A percentile compares a stretch with the other conserved stretches of the same genome.
phyloP scores from a whole-genome alignment of 1,140 invertebrate species.

The Probaryconus sp. region DNA sequence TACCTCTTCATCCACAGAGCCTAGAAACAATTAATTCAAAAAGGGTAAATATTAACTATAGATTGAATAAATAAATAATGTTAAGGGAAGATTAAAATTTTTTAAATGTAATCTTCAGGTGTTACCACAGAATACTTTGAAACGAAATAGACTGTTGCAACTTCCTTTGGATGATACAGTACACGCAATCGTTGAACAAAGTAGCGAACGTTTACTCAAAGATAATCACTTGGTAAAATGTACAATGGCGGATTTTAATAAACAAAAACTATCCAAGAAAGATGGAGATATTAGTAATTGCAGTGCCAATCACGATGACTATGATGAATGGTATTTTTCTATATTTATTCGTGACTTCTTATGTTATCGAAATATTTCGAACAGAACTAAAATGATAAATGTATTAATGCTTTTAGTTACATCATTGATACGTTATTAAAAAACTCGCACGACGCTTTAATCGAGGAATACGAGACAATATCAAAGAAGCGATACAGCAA shows the following conservation, averaged over 20 bases:
- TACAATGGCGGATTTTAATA: slow-evolving; percentile 81
- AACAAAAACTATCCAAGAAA: slow-evolving; percentile 81
- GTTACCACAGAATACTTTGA: slow-evolving; percentile 76
- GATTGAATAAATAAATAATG: too few species aligned
- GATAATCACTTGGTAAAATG: slow-evolving; percentile 71
- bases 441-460: slow-evolving; percentile 73
- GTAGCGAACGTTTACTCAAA: slow-evolving; percentile 83
- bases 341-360: slow-evolving; percentile 14
- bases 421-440: slow-evolving; percentile 71
- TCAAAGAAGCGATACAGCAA: slow-evolving; percentile 73
- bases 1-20: slow-evolving; percentile 76
- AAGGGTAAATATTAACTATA: slow-evolving; percentile 65
- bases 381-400: slow-evolving; percentile 8
- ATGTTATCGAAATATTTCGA: background rate
- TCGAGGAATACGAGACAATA: slow-evolving; percentile 68
- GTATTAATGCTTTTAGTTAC: slow-evolving; percentile 63
- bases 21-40: slow-evolving; percentile 77
- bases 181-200: slow-evolving; percentile 90
- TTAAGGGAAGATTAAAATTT: slow-evolving; percentile 18
- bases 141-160: slow-evolving; percentile 75
- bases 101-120: slow-evolving; percentile 63
- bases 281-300: slow-evolving; percentile 64
- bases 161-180: slow-evolving; percentile 88
- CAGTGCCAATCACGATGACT: slow-evolving; percentile 68
- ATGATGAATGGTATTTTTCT: slow-evolving; percentile 70